Percentiles rank a stretch among this genome's conserved stretches.
Evolutionary conservation across 2,797 vertebrate species (phyloP).

Genomic region (Tachyglossus aculeatus): DNA sequence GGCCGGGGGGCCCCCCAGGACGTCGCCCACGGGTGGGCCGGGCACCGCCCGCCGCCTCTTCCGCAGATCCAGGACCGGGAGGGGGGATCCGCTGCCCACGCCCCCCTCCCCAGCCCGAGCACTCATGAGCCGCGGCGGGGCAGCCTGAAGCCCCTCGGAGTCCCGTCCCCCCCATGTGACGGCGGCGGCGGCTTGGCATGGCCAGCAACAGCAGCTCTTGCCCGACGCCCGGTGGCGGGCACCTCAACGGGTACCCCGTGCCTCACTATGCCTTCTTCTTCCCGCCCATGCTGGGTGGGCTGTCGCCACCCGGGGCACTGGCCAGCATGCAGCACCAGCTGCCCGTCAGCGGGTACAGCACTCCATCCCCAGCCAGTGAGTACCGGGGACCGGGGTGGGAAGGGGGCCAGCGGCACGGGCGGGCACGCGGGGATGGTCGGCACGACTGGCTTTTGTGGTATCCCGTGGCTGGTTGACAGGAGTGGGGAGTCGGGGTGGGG

Average conservation of each 20-base stretch:
- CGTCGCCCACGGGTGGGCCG: too few species aligned
- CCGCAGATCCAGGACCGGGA: slow-evolving; percentile 35
- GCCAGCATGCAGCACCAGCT: slow-evolving; percentile 84
- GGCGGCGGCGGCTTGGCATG: slow-evolving; percentile 75
- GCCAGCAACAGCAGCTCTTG: slow-evolving; percentile 94
- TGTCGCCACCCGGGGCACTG: slow-evolving; percentile 86
- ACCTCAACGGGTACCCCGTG: slow-evolving; percentile 91
- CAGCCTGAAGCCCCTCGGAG: slow-evolving; percentile 30
- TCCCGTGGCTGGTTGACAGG: neutral
- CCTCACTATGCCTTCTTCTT: slow-evolving; percentile 96
- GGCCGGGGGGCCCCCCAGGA: slow-evolving; percentile 50
- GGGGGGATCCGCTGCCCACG: slow-evolving; percentile 48
- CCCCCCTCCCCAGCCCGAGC: slow-evolving; percentile 42
- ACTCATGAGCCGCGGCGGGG: slow-evolving; percentile 53
- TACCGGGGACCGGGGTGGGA: slow-evolving; percentile 33
- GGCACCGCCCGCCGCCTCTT: slow-evolving; percentile 10
- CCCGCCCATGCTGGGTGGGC: slow-evolving; percentile 91
- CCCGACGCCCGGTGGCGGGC: slow-evolving; percentile 80
- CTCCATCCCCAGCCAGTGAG: slow-evolving; percentile 96
- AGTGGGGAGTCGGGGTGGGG: neutral
- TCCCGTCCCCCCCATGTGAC: neutral
- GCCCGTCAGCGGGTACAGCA: slow-evolving; percentile 94
- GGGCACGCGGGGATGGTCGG: neutral
- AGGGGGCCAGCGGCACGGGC: neutral
- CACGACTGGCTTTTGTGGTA: neutral